Evolutionary conservation across 2,888 invertebrate genomes (phyloP).

Genomic region (Oscheius sp.): DNA sequence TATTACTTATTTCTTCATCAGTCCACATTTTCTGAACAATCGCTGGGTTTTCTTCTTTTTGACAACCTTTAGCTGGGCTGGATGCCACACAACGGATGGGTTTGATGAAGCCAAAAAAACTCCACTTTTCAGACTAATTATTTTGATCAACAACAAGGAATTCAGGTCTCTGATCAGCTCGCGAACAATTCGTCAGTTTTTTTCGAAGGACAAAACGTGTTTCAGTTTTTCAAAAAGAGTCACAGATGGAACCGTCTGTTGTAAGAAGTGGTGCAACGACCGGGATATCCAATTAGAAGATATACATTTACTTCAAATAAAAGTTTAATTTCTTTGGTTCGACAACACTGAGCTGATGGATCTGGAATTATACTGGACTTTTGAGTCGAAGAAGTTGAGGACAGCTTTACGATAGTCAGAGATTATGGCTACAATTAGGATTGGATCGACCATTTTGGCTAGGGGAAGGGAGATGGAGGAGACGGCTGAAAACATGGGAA

Average conservation of each 20-base stretch:
- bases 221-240: too few relatives aligned
- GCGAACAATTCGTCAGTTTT: too few relatives aligned
- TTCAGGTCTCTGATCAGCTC: neutral
- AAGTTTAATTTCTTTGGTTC: too few relatives aligned
- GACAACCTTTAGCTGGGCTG: neutral
- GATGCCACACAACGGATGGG: neutral
- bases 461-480: neutral
- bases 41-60: neutral
- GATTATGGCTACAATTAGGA: neutral
- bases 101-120: too few relatives aligned
- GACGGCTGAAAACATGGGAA: neutral
- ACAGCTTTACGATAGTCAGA: neutral
- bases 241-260: too few relatives aligned
- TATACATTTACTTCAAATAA: too few relatives aligned
- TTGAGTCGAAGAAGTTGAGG: neutral
- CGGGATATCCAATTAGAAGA: too few relatives aligned
- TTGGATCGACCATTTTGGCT: neutral
- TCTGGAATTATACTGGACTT: too few relatives aligned
- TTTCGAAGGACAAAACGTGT: too few relatives aligned
- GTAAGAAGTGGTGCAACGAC: too few relatives aligned
- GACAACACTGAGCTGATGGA: too few relatives aligned
- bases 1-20: neutral
- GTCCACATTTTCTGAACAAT: neutral
- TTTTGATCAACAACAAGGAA: neutral
- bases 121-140: neutral